Evolutionary conservation across 64 coral and sea anemone species (phyloP).

Genomic region (Actinia equina): DNA sequence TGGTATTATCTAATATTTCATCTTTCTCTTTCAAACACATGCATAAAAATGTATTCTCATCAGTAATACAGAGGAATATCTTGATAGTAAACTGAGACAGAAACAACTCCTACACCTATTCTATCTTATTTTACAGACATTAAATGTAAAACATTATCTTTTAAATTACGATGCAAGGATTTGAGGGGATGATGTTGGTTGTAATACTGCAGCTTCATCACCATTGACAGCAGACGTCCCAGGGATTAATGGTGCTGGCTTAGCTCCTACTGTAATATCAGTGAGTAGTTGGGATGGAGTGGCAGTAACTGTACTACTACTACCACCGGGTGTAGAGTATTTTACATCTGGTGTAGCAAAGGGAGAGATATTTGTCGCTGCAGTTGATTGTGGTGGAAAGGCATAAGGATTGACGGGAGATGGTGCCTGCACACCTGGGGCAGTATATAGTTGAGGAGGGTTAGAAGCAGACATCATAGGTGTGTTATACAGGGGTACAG

Average conservation of each 20-base stretch:
- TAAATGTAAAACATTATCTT: not conserved
- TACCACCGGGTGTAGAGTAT: constrained; percentile 3
- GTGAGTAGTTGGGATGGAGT: constrained; percentile 70
- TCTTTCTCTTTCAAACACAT: not conserved
- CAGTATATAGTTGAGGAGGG: constrained; percentile 17
- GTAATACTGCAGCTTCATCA: constrained; percentile 9
- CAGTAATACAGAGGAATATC: not conserved
- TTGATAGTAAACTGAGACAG: no score
- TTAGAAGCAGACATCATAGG: constrained; percentile 21
- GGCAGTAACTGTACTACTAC: constrained; percentile 60
- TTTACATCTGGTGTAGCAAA: constrained; percentile 2
- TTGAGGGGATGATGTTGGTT: constrained; percentile 36
- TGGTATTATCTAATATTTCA: not conserved
- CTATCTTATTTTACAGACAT: not conserved
- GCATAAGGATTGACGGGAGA: not conserved
- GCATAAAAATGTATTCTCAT: not conserved
- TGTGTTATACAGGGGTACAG: constrained; percentile 17
- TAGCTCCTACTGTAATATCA: constrained; percentile 92
- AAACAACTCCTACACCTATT: no score
- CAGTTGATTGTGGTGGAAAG: not conserved
- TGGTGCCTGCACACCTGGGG: constrained; percentile 24
- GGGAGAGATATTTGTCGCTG: no score
- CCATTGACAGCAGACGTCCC: not conserved
- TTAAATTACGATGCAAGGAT: not conserved
- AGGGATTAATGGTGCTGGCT: constrained; percentile 56